Conservation (phyloP, 2,888 invertebrate genomes). For the Cosmia trapezina region DNA sequence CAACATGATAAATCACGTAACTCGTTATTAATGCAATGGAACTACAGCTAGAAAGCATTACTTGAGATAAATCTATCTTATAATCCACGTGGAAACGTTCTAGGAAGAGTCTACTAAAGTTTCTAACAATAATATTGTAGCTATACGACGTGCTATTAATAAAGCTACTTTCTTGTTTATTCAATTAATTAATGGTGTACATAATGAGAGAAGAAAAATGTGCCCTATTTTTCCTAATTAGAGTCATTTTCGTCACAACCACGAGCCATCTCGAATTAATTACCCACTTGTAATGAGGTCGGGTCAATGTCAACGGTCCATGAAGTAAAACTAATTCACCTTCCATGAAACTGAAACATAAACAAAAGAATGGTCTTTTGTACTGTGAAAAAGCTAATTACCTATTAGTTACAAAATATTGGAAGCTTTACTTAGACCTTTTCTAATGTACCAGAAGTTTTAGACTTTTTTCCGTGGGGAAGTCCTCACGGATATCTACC, state of each 20-base stretch:
- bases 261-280: slow-evolving; percentile 25
- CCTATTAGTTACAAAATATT: neutral
- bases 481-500: too few species aligned
- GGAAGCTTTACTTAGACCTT: too few species aligned
- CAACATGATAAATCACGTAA: slow-evolving; percentile 27
- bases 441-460: neutral
- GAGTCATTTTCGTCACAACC: slow-evolving; percentile 19
- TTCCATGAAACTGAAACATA: neutral
- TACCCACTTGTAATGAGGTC: slow-evolving; percentile 10
- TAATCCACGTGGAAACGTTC: slow-evolving; percentile 1
- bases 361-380: neutral
- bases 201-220: slow-evolving; percentile 4
- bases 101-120: slow-evolving; percentile 8
- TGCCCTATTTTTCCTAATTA: slow-evolving; percentile 32
- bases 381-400: neutral
- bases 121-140: neutral
- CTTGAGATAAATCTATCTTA: slow-evolving; percentile 1
- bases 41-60: slow-evolving; percentile 29
- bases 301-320: slow-evolving; percentile 14
- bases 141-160: neutral
- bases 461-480: neutral
- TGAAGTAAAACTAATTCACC: slow-evolving; percentile 17
- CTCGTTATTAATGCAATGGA: slow-evolving; percentile 33
- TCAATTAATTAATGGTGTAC: slow-evolving; percentile 22
- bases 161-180: slow-evolving; percentile 22